Conservation (phyloP, 2,888 invertebrate species). For the Drosophila formosana region DNA sequence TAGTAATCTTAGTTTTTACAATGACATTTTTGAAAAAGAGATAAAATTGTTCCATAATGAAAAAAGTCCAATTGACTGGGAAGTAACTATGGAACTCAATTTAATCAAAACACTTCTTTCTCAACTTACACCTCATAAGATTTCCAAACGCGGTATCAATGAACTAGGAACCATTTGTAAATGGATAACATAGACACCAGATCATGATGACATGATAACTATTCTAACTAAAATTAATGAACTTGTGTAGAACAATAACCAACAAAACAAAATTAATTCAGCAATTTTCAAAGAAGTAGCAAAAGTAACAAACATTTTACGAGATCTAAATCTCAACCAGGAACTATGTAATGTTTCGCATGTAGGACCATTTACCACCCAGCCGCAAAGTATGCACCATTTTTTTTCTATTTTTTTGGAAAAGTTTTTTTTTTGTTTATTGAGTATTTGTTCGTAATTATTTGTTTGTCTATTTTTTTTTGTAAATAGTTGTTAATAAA, state of each 20-base stretch:
- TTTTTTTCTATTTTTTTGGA: no score
- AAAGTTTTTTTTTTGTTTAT: no score
- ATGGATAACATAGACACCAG: neutral
- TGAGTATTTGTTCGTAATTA: no score
- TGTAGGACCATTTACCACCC: no score
- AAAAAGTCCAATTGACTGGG: neutral
- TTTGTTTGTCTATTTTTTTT: no score
- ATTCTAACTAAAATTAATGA: neutral
- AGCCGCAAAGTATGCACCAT: no score
- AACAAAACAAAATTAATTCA: neutral
- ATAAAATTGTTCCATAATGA: neutral
- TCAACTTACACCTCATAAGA: no score
- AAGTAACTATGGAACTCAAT: neutral
- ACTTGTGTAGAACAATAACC: neutral
- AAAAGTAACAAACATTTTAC: neutral
- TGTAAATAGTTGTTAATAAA: no score
- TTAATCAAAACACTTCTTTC: no score
- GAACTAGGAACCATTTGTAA: neutral
- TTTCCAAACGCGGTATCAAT: neutral
- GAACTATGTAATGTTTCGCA: no score
- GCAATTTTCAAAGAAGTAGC: neutral
- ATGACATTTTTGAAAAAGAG: constrained; percentile 1
- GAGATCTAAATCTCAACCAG: neutral
- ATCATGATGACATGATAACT: neutral
- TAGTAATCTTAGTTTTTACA: neutral